Evolutionary conservation across 2,888 invertebrate genomes (phyloP), one percentile per base, ranked within the genome.

Genomic region (Belgica antarctica): DNA sequence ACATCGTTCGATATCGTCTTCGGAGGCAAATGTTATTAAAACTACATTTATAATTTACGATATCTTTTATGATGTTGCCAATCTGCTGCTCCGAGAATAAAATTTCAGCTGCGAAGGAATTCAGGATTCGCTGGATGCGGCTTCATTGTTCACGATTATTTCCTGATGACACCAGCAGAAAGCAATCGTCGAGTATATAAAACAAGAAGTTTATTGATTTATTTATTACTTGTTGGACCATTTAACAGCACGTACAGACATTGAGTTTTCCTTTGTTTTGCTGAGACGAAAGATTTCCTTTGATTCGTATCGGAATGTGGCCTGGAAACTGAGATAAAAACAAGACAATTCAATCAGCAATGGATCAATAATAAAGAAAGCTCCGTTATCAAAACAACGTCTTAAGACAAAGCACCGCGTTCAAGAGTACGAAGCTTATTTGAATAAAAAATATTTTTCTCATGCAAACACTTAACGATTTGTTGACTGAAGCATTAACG

Each of bases 41-140:
- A 68, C 68, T 68, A 47, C 68, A 52, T 68, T 68, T 68, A 68
- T 68, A 57, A 68, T 68, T 68, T 68, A 68, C 47, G 68, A 68
- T 52, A 68, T 68, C 68, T 52, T 68, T 68, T 57, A 57, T 68
- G 66, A 66, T 66, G 25, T 17, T 31, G 15, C 41, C 66, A 66
- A 66, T 68, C 57, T 68, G 52, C 68, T 68, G 59, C 7, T 59
- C 2, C 25, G 12, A 19, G 59, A 7, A 15, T 22, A 27, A 52
- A 52, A 15, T 19, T 46, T 12, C 52, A 3, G 10, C 52, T 41
- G 10, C 15, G 15, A 41, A 41, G 34, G 34, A 46, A 46, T 17
- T 52, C 22, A 8, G 3, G 5, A 22, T 52, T 59, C 25, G 59
- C 27, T 2, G 4, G 25, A 10, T 59, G 59, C 27, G 17, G 22